Evolutionary conservation across 2,113 vertebrate genomes (phyloP).

Genomic region (Marcusenius ussheri): DNA sequence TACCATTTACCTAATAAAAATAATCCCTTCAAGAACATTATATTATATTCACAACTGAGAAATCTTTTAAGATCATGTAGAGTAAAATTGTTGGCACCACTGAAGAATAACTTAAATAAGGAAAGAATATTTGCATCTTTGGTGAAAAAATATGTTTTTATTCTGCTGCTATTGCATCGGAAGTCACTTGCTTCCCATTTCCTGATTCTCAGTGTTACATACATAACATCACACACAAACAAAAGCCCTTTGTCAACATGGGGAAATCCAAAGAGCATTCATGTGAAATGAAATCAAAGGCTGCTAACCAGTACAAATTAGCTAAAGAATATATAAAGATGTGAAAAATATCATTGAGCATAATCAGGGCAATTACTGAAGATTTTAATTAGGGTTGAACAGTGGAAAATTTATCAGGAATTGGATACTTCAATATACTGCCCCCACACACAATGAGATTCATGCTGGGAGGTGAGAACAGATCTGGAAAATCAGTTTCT

Average conservation of each 20-base stretch:
- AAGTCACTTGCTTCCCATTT: not conserved
- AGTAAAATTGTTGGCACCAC: not conserved
- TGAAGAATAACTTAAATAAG: not conserved
- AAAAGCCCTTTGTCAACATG: not conserved
- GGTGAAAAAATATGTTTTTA: not conserved
- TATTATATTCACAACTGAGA: not conserved
- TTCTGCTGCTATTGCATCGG: not conserved
- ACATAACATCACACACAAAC: not conserved
- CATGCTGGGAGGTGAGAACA: not conserved
- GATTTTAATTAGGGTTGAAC: not conserved
- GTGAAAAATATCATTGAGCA: not conserved
- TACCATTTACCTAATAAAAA: not conserved
- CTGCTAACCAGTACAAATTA: not conserved
- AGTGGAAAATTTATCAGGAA: not conserved
- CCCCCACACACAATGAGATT: not conserved
- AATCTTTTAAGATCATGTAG: not conserved
- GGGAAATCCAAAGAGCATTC: not conserved
- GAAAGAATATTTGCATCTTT: not conserved
- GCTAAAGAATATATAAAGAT: not conserved
- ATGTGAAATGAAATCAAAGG: not conserved
- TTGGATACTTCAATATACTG: not conserved
- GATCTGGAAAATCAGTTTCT: too few relatives aligned
- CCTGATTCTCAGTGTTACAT: not conserved
- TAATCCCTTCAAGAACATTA: not conserved
- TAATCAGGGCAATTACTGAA: not conserved